Percentiles rank a stretch among this genome's conserved stretches.
Evolutionary conservation across 2,888 invertebrate genomes (phyloP).

Genomic region (Cinara cedri): DNA sequence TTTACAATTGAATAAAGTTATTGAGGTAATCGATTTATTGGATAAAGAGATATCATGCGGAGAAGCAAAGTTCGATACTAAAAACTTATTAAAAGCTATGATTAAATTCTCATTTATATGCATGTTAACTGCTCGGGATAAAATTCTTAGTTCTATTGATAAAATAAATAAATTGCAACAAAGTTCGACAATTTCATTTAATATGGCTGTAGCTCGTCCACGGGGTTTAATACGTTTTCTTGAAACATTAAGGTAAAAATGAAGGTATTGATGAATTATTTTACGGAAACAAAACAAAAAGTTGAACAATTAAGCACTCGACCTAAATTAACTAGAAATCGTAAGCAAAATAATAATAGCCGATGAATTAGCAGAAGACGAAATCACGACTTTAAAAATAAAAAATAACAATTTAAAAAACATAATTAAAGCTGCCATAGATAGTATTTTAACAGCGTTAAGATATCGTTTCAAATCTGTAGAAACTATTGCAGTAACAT

Average conservation of each 20-base stretch:
- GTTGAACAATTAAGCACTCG: neutral
- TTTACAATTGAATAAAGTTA: neutral
- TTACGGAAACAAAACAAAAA: conserved; percentile 18
- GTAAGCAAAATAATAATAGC: neutral
- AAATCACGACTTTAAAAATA: no score
- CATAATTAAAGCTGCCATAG: no score
- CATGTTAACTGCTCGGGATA: neutral
- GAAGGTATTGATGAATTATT: conserved; percentile 12
- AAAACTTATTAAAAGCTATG: neutral
- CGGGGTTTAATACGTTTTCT: neutral
- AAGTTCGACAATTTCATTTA: no score
- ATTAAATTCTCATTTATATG: neutral
- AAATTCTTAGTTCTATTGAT: neutral
- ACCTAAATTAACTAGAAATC: conserved; percentile 4
- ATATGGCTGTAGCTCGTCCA: neutral
- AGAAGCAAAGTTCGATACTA: neutral
- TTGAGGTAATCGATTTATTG: neutral
- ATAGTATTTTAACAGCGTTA: no score
- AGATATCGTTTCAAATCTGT: no score
- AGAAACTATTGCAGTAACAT: no score
- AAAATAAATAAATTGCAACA: neutral
- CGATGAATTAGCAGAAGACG: neutral
- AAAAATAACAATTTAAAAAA: no score
- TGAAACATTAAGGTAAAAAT: neutral
- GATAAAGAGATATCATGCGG: neutral